Evolutionary conservation across 1,140 invertebrate species (phyloP), one percentile per base, ranked within the genome.

Genomic region (Schlechtendalia chinensis): DNA sequence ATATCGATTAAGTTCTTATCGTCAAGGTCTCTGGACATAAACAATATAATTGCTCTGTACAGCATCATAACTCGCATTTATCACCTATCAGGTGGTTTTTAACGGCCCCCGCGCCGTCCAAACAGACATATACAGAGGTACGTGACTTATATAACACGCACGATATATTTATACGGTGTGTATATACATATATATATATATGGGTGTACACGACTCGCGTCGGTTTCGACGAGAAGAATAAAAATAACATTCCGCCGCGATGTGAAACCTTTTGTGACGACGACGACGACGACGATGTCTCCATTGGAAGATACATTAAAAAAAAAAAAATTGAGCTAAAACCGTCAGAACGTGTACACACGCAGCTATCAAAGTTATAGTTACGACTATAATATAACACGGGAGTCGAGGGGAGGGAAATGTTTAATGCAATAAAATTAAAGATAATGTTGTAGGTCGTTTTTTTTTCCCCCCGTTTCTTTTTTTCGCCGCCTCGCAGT

Each of bases 351-450:
- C 12, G 45, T 29, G 45, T 69, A 69, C 19, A 50, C 39, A 45
- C 39, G 39, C 47, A 58, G 74, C 74, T 77, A 77, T 77, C 74
- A 77, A 77, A 77, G 14, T 69, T 75, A 75, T 56, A 75, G 32
- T 77, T 77, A 77, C 32, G 72, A 59, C 72, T 14, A 12, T 27
- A 47, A 50, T 14, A 56, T 56, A 50, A 56, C 22, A 56, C 8
- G 14, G 59, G 32, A 17, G 45, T 8, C 2, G 22, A 27, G 67
- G 67, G 6, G 22, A 47, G 14, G 12, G 54, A n/a, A 12, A 77
- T 61, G 54, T 59, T 77, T 77, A 77, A 58, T 58, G 53, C 56
- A 58, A 77, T 77, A 77, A 77, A 77, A 77, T 77, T 59, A 77
- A 77, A 77, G 56, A 77, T 77, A 77, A 77, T 61, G 74, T 77